These are phyloP conservation scores for Eolophus roseicapilla DNA, from an alignment of 2,113 vertebrate species.

Conservation along the genomic window DNA sequence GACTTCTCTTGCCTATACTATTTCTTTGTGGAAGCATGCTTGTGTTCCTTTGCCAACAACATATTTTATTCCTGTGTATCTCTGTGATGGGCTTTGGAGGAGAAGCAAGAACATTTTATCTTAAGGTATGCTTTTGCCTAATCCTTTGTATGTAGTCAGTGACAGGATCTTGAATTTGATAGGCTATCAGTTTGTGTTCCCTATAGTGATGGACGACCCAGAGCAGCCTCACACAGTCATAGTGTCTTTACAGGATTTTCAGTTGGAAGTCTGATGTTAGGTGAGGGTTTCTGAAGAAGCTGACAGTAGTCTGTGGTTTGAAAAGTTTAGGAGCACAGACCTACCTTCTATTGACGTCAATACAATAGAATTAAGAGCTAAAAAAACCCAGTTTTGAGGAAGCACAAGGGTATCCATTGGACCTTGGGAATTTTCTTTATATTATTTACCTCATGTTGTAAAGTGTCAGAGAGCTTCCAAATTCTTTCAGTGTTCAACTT, in stretches of 20 bases:
- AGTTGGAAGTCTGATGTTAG: background rate
- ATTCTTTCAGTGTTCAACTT: slow-evolving; percentile 14
- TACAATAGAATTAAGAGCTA: background rate
- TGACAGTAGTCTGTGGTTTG: background rate
- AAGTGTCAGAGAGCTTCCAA: slow-evolving; percentile 54
- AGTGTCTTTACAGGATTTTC: background rate
- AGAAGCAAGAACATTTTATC: background rate
- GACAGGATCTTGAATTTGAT: background rate
- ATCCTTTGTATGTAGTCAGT: background rate
- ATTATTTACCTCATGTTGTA: slow-evolving; percentile 61
- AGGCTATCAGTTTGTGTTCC: background rate
- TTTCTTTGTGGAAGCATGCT: background rate
- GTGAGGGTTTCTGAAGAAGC: background rate
- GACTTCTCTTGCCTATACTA: background rate
- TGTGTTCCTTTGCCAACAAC: background rate
- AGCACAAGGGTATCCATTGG: background rate
- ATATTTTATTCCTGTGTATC: background rate
- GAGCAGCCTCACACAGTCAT: background rate
- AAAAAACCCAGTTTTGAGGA: background rate
- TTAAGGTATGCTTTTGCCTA: background rate
- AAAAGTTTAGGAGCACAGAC: background rate
- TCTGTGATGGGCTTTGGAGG: background rate
- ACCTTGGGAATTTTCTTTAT: background rate
- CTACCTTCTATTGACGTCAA: background rate
- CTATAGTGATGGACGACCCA: background rate